phyloP scores from a whole-genome alignment of 2,888 invertebrate genomes.

The Ochropleura leucogaster region DNA sequence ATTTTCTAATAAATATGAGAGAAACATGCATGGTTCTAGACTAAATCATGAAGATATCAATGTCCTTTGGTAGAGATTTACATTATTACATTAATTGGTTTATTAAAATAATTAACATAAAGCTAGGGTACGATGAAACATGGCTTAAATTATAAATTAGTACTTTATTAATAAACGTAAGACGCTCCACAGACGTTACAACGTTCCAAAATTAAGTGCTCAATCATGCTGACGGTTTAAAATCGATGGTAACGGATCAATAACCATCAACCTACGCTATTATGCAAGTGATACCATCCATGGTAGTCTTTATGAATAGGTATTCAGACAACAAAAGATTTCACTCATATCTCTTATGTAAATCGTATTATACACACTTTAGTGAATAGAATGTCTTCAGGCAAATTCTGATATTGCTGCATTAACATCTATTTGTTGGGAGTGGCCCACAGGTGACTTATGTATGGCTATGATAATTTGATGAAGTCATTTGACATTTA shows the following conservation, averaged over 20 bases:
- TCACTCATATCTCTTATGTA: constrained; percentile 83
- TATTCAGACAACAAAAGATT: constrained; percentile 86
- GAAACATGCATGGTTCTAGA: too few species aligned
- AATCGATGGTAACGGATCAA: constrained; percentile 63
- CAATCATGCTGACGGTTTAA: constrained; percentile 35
- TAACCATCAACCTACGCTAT: constrained; percentile 65
- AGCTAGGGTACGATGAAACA: neutral
- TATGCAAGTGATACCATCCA: constrained; percentile 76
- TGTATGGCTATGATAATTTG: constrained; percentile 79
- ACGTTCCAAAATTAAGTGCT: constrained; percentile 15
- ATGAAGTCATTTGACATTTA: constrained; percentile 82
- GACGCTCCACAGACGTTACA: too few species aligned
- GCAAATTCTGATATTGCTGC: constrained; percentile 75
- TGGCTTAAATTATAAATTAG: constrained; percentile 3
- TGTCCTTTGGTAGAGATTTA: too few species aligned
- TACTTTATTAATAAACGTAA: neutral
- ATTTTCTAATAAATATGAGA: too few species aligned
- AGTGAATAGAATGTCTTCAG: constrained; percentile 79
- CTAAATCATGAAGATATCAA: too few species aligned
- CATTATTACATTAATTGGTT: too few species aligned
- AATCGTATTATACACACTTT: constrained; percentile 76
- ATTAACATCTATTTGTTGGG: constrained; percentile 78
- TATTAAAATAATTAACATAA: too few species aligned
- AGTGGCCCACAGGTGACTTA: constrained; percentile 75
- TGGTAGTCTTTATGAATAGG: constrained; percentile 78